A percentile compares a stretch with the other conserved stretches of the same genome.
phyloP scores from a whole-genome alignment of 1,140 invertebrate genomes.

The Akabosia matsudoensis region DNA sequence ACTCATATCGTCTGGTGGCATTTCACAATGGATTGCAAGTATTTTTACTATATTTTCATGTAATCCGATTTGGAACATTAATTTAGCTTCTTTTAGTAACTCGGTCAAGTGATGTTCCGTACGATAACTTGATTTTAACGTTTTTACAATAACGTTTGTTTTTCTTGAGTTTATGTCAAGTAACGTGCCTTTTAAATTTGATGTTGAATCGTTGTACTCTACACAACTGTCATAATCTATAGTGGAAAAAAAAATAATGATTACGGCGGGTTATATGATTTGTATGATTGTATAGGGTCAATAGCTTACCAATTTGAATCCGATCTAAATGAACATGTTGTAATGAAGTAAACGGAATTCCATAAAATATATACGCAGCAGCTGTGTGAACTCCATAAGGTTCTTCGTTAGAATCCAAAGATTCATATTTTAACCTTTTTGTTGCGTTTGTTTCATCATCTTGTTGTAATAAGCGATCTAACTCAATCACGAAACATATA shows the following conservation, averaged over 20 bases:
- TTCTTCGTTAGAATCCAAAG: background rate
- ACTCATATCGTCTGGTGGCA: background rate
- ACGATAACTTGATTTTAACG: background rate
- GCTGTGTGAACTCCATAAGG: too few species aligned
- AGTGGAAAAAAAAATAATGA: background rate
- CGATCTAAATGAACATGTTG: background rate
- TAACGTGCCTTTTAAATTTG: background rate
- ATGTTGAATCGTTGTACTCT: background rate
- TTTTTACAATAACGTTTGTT: background rate
- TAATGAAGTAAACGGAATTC: background rate
- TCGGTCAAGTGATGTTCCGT: background rate
- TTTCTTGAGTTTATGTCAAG: background rate
- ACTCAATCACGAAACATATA: background rate
- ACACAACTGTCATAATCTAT: background rate
- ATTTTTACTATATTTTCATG: background rate
- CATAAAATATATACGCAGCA: background rate
- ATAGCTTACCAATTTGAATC: background rate
- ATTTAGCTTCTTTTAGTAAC: background rate
- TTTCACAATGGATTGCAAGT: background rate
- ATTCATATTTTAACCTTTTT: background rate
- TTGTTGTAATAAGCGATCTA: background rate
- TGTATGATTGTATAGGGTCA: background rate
- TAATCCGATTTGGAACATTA: background rate
- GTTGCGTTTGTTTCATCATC: background rate
- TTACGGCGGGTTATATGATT: background rate